Evolutionary conservation across 2,888 invertebrate species (phyloP), one percentile per base, ranked within the genome.

Genomic region (Nomada ferruginata): DNA sequence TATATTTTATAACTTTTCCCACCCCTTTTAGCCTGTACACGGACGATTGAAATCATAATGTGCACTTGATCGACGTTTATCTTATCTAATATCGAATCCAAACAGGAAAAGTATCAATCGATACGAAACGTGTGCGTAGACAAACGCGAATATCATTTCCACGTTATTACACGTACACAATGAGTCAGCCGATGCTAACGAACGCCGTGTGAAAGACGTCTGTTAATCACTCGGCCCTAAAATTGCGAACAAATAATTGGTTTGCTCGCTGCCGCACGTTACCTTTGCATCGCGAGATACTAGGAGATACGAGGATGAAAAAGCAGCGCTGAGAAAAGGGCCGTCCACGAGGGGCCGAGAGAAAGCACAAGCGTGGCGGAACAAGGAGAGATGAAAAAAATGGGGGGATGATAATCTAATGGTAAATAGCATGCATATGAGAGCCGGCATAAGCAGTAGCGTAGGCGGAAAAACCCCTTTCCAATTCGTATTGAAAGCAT

Each of bases 391-490:
- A 73, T 36, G 52, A 50, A 71, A 75, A 64, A 82, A 78, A 76
- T 79, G 50, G 69, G 82, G 86, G 86, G 86, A 63, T 82, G 82
- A 80, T 86, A 86, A 86, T 86, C 86, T 86, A 84, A 86, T 86
- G 84, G 86, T 84, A 86, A 86, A 86, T 76, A 84, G 82, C 82
- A 69, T 84, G 79, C 84, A 63, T 79, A 84, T 66, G 55, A 79
- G 86, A 72, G 80, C 76, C 71, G 68, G 73, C 73, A 26, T 47
- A 20, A 36, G 59, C 73, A 80, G n/a, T 29, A 84, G 87, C 86
- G 87, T 85, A 77, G 73, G 36, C 59, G 20, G 42, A n/a, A 20
- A 52, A 44, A 69, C 42, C 47, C 50, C 15, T 5, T 13, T n/a
- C 23, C 13, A n/a, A 36, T 57, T 57, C 44, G 5, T n/a, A 0